Base-by-base conservation (phyloP, 2,113 vertebrate species). In the Python bivittatus region DNA sequence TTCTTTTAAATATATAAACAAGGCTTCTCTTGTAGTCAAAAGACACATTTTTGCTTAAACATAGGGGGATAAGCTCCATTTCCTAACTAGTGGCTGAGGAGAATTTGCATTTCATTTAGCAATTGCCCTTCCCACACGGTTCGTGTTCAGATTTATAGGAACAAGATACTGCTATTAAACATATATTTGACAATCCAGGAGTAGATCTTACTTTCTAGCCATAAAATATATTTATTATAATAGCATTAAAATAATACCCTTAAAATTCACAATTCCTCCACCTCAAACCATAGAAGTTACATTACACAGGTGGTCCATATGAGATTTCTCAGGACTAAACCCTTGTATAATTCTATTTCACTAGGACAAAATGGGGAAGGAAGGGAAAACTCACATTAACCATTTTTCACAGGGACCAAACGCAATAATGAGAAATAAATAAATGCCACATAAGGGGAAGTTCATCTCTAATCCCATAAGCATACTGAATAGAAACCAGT, bases 1-100 rank as follows among this genome's bases (percentile, higher is more conserved):
- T 0, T 0, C 79, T 95, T 91, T 84, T 90, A 86, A 89, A 79
- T 25, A 88, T 94, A 72, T 92, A 86, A 48, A 84, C 27, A 58
- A 48, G 0, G 0, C 56, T 13, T 23, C 27, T 0, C 0, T 17
- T 42, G 53, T 83, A 86, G 20, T n/a, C n/a, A 15, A 84, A 22
- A 91, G 72, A 90, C 0, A 58, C 20, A n/a, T 79, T 72, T 42
- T 79, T 4, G 3, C 42, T 92, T 54, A 88, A 44, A 4, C 52
- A 52, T 8, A 91, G 12, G 23, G n/a, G 27, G 53, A 57, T 84
- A 48, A 17, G 23, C n/a, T 38, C n/a, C 1, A 33, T 79, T 33
- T 56, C 42, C 54, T 33, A 44, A 54, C 6, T 68, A 60, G 5
- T 15, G 6, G 25, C 48, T 44, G 52, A 57, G 15, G 61, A 88